phyloP scores from a whole-genome alignment of 2,113 vertebrate species.

The Eulemur rufifrons region DNA sequence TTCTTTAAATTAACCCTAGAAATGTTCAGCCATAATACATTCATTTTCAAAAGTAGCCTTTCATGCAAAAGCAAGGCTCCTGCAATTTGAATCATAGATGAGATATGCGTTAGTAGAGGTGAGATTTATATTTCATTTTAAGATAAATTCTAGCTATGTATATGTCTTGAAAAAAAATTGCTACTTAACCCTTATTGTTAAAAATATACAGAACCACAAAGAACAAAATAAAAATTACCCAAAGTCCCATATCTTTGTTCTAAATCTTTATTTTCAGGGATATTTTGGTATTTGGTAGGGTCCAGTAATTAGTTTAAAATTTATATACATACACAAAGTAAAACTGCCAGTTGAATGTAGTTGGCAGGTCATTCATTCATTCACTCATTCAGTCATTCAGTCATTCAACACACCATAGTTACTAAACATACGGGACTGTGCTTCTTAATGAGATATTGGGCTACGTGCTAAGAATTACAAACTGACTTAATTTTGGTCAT shows the following conservation, averaged over 20 bases:
- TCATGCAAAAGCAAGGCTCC: constrained; percentile 14
- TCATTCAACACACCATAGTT: constrained; percentile 30
- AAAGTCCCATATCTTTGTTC: neutral
- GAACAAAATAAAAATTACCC: constrained; percentile 48
- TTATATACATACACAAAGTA: neutral
- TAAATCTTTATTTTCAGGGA: constrained; percentile 23
- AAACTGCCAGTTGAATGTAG: constrained; percentile 6
- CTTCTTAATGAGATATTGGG: neutral
- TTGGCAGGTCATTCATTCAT: constrained; percentile 2
- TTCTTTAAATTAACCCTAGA: constrained; percentile 36
- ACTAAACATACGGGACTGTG: neutral
- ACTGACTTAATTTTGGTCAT: constrained; percentile 43
- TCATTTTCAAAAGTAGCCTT: constrained; percentile 25
- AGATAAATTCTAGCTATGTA: constrained; percentile 19
- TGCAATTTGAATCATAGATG: constrained; percentile 14
- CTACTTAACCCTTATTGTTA: constrained; percentile 25
- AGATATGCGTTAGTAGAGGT: constrained; percentile 15
- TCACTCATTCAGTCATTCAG: neutral
- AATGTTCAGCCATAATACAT: constrained; percentile 7
- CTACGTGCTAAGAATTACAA: constrained; percentile 31
- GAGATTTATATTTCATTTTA: constrained; percentile 27
- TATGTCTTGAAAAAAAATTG: constrained; percentile 21
- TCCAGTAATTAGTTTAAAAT: constrained; percentile 21
- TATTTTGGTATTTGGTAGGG: constrained; percentile 11
- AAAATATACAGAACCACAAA: constrained; percentile 21